These are phyloP conservation scores for Indicator indicator DNA, from an alignment of 2,113 vertebrate species.

Conservation along the genomic window DNA sequence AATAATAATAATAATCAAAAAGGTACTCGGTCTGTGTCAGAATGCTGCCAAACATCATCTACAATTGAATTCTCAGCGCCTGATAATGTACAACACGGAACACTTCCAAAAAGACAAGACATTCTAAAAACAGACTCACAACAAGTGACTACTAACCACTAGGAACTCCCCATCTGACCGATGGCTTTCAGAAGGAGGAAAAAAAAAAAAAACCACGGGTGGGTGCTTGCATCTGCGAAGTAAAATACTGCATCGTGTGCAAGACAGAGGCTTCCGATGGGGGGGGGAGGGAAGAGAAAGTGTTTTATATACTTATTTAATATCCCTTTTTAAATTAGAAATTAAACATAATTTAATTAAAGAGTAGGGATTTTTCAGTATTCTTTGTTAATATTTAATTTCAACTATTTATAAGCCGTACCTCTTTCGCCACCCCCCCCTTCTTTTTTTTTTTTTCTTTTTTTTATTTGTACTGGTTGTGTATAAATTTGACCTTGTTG, in stretches of 20 bases:
- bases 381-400: constrained; percentile 88
- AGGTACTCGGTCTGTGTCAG: constrained; percentile 69
- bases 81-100: constrained; percentile 64
- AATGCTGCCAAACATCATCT: constrained; percentile 70
- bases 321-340: constrained; percentile 85
- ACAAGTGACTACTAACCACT: constrained; percentile 72
- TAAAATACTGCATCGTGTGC: constrained; percentile 55
- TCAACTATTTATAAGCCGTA: constrained; percentile 83
- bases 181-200: constrained; percentile 54
- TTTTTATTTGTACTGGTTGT: constrained; percentile 74
- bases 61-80: constrained; percentile 60
- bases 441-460: constrained; percentile 20
- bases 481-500: constrained; percentile 76
- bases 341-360: constrained; percentile 88
- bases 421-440: constrained; percentile 14
- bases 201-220: neutral
- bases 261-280: constrained; percentile 68
- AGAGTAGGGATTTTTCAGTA: constrained; percentile 87
- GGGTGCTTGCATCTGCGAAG: constrained; percentile 54
- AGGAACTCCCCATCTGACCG: constrained; percentile 59
- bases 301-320: constrained; percentile 88
- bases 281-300: constrained; percentile 75
- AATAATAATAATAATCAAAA: constrained; percentile 49
- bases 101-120: constrained; percentile 60
- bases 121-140: constrained; percentile 62